Conservation (phyloP, 2,888 invertebrate species). For the Neocrepidodera transversa region DNA sequence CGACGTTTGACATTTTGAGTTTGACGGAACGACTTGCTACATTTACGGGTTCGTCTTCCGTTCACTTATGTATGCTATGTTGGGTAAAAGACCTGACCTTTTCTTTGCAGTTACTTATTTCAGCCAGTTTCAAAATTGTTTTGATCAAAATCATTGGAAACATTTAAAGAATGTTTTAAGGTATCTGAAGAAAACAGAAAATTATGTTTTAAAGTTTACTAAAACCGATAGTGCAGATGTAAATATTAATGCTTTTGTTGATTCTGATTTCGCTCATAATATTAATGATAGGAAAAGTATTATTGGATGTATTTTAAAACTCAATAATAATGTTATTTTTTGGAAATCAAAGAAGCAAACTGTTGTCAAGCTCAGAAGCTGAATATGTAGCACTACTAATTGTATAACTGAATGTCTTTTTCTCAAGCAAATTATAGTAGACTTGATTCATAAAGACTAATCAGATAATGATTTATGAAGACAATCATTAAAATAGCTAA, state of each 20-base stretch:
- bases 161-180: conserved; percentile 29
- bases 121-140: conserved; percentile 40
- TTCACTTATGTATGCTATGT: conserved; percentile 40
- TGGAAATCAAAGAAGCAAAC: conserved; percentile 38
- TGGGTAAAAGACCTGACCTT: conserved; percentile 35
- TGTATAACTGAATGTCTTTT: conserved; percentile 37
- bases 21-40: too few species aligned
- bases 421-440: conserved; percentile 29
- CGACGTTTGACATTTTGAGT: too few species aligned
- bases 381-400: conserved; percentile 37
- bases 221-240: conserved; percentile 14
- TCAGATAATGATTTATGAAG: conserved; percentile 29
- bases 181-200: conserved; percentile 26
- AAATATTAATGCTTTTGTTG: conserved; percentile 15
- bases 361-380: conserved; percentile 35
- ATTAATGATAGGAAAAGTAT: conserved; percentile 15
- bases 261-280: conserved; percentile 22
- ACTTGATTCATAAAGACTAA: conserved; percentile 19
- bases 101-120: conserved; percentile 38
- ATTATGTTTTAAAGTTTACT: conserved; percentile 32
- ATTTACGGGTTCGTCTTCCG: too few species aligned
- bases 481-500: conserved; percentile 31
- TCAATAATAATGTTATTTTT: conserved; percentile 31
- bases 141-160: conserved; percentile 28
- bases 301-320: conserved; percentile 28